These are phyloP conservation scores for Marisa cornuarietis DNA, from an alignment of 1,140 invertebrate species.

Conservation along the genomic window DNA sequence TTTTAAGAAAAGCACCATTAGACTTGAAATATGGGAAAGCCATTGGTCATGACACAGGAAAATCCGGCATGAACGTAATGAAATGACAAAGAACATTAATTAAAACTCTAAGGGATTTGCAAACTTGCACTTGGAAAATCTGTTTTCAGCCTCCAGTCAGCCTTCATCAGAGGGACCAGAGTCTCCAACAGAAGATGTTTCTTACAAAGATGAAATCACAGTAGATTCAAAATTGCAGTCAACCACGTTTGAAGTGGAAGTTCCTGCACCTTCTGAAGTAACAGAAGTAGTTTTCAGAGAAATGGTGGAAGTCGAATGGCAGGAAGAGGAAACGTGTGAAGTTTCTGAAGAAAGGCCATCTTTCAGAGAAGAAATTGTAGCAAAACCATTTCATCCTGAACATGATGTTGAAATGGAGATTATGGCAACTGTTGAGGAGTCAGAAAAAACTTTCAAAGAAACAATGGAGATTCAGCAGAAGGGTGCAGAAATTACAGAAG, in stretches of 20 bases:
- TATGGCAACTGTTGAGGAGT: background rate
- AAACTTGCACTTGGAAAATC: background rate
- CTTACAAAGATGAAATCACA: slow-evolving; percentile 31
- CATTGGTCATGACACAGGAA: no score
- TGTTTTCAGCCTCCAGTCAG: slow-evolving; percentile 27
- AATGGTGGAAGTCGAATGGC: slow-evolving; percentile 22
- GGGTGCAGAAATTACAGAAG: slow-evolving; percentile 11
- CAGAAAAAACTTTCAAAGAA: slow-evolving; percentile 24
- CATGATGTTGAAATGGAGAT: background rate
- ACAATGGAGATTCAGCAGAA: slow-evolving; percentile 29
- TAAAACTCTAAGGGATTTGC: no score
- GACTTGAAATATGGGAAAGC: no score
- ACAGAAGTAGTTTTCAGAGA: slow-evolving; percentile 28
- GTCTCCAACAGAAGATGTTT: slow-evolving; percentile 30
- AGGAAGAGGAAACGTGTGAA: slow-evolving; percentile 27
- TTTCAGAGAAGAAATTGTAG: slow-evolving; percentile 32
- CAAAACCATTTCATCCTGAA: slow-evolving; percentile 20
- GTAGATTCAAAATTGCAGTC: slow-evolving; percentile 15
- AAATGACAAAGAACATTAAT: no score
- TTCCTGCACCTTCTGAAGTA: slow-evolving; percentile 15
- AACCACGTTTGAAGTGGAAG: slow-evolving; percentile 25
- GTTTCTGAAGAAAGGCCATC: slow-evolving; percentile 31
- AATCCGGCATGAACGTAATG: no score
- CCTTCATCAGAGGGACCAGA: slow-evolving; percentile 32
- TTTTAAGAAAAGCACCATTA: background rate